Evolutionary conservation across 2,888 invertebrate species (phyloP), one percentile per base, ranked within the genome.

Genomic region (Zaprionus bogoriensis): DNA sequence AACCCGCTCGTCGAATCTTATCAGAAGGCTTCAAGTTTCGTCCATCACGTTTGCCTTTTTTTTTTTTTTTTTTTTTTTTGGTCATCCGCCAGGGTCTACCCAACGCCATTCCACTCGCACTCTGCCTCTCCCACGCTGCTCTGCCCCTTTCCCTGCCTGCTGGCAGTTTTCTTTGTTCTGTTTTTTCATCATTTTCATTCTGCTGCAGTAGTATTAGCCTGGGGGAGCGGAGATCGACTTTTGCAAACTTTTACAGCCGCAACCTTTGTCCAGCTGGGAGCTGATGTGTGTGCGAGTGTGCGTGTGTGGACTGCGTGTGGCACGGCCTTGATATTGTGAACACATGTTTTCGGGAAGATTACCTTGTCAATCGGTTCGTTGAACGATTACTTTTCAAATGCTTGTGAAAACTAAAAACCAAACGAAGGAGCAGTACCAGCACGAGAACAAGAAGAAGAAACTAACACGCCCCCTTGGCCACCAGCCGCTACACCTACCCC

Each of bases 311-410:
- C 30, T 36, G 42, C 55, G 57, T 60, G 62, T 70, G 72, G 54
- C 58, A 54, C 39, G 68, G 64, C 81, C 80, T 83, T 83, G 80
- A 80, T 83, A 80, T 77, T 63, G 73, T 65, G 67, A 77, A 79
- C 77, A 85, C 87, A 87, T 88, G 87, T 87, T 88, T 72, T 70
- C 57, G 55, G 67, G 64, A 66, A 85, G 87, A 87, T 87, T 87
- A 87, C 74, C 85, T 75, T 88, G 87, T 87, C 87, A 87, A 87
- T 83, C 73, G 81, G 66, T 84, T 75, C 77, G 79, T 74, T 87
- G 87, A 84, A 77, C 86, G 88, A 86, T 86, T 84, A 85, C 70
- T 74, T 74, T 77, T 73, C 57, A 67, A 75, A 75, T 68, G 73
- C 48, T 71, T 62, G 58, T 57, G 58, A 75, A 75, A 67, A 63